Evolutionary conservation across 2,888 invertebrate species (phyloP), one percentile per base, ranked within the genome.

Genomic region (Tanaodytes sp.): DNA sequence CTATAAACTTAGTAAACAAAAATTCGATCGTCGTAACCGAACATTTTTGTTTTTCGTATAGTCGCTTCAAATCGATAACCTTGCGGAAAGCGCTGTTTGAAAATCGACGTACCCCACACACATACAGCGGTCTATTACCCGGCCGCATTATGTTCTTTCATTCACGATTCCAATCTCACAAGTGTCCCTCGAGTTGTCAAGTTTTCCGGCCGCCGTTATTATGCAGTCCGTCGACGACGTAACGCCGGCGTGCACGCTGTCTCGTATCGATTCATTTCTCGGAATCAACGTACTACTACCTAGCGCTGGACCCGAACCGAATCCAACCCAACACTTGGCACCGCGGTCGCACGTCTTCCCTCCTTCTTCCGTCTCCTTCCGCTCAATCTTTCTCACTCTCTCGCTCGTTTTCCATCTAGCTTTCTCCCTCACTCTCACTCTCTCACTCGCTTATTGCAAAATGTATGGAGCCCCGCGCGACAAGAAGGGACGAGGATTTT

Each of bases 161-260:
- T 64, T 64, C 57, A 45, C 37, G 57, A 42, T 64, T 57, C 39
- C 65, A 65, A 65, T 65, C 46, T 58, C 65, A 51, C 52, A 58
- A 65, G 58, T 65, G 58, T 58, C 65, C 58, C 58, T 58, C 51
- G 58, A 65, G 58, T 57, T 51, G 51, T 58, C n/a, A 51, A 65
- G 65, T 65, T 65, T 65, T 65, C 65, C 58, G 65, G 46, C 46
- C 23, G 52, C 65, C 58, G 58, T 65, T 58, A 65, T 65, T 65
- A 65, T 65, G 65, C 58, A 65, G 42, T 45, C 31, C 58, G 46
- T 8, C 27, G n/a, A n/a, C n/a, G n/a, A n/a, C n/a, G n/a, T n/a
- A n/a, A n/a, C n/a, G n/a, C n/a, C n/a, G 51, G 58, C 58, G 65
- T 36, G 48, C 46, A 45, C 52, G 15, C 33, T 57, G 58, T 59